Base-by-base conservation (phyloP, 2,797 vertebrate species). In the Masticophis lateralis region DNA sequence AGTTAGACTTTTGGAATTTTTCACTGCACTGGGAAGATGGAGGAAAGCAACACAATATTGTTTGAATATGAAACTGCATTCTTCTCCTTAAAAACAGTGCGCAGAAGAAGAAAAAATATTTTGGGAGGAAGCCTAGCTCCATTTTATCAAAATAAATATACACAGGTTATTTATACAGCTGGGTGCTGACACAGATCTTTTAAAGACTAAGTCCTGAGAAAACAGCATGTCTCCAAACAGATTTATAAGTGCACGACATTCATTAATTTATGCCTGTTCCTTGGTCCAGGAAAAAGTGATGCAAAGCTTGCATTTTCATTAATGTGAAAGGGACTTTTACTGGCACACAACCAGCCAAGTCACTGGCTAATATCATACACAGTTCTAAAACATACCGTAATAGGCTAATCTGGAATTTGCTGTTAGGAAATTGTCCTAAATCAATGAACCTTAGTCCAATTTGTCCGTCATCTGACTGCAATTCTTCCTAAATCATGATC, bases 291-390 rank as follows among this genome's bases (percentile, higher is more conserved):
- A 57, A 0, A 61, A 51, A 0, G 63, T 61, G 27, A 51, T 53
- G 0, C 88, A n/a, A 61, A 25, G 9, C 12, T 47, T 0, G 25
- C 27, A 2, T 22, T 11, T 2, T 2, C 0, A 32, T 20, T 22
- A 16, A 10, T 0, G 3, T 0, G 28, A 59, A 18, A 63, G 37
- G 7, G 79, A 37, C 91, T 90, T 51, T 22, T 60, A 51, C 43
- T 22, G 1, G 28, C 66, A 51, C 66, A 47, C 37, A 83, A 47
- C 20, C 74, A 83, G 37, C 37, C 10, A 83, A 12, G 74, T 83
- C 37, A 83, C 9, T 20, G 20, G 20, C 37, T 83, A 83, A 47
- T 83, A 47, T 83, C 37, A 22, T 1, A 25, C 20, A 47, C 20
- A 43, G 4, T 37, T 79, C 37, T 43, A 79, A 79, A 2, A 47